These are phyloP conservation scores for Spicauda simplicius DNA, from an alignment of 2,888 invertebrate genomes.

Conservation along the genomic window DNA sequence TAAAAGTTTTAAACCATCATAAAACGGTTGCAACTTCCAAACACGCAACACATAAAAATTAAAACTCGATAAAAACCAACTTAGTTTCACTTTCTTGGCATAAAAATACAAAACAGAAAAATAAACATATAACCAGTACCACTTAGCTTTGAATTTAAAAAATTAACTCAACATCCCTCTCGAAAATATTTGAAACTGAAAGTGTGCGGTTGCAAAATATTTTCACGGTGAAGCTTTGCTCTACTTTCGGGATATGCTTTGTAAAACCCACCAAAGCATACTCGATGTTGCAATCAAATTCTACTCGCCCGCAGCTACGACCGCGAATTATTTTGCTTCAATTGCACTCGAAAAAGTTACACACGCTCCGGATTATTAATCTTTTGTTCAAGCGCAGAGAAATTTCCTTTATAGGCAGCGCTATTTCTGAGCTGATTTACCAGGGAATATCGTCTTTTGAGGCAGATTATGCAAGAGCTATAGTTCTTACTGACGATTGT, in stretches of 20 bases:
- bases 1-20: no score
- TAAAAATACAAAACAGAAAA: no score
- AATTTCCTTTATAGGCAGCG: not conserved
- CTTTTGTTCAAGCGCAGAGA: not conserved
- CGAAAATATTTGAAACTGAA: conserved; percentile 13
- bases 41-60: no score
- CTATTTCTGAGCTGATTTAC: not conserved
- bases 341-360: conserved; percentile 14
- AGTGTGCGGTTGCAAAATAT: conserved; percentile 18
- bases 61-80: no score
- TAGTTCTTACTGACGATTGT: no score
- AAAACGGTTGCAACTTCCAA: no score
- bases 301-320: conserved; percentile 2
- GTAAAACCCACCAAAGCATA: conserved; percentile 25
- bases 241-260: conserved; percentile 31
- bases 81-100: no score
- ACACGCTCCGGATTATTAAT: not conserved
- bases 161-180: not conserved
- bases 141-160: not conserved
- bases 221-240: conserved; percentile 18
- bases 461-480: no score
- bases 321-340: conserved; percentile 17
- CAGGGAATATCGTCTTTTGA: no score
- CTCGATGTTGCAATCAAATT: conserved; percentile 32
- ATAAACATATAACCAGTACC: no score